Base-by-base conservation (phyloP, 1,140 invertebrate species). In the Chrysopa pallens region DNA sequence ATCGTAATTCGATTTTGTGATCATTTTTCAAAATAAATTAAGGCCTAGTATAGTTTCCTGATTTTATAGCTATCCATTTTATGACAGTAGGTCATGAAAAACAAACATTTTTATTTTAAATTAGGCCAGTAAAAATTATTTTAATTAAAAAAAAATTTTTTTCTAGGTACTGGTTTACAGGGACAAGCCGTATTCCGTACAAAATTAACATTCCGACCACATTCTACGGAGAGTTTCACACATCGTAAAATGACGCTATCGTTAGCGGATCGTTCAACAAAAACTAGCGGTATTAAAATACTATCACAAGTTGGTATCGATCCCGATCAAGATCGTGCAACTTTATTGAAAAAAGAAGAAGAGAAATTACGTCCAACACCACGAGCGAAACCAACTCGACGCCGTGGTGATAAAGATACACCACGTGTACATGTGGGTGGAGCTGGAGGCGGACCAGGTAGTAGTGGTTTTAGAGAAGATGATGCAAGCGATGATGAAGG, bases 191-290 rank as follows among this genome's bases (percentile, higher is more conserved):
- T 98, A 5, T 98, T 98, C 60, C 72, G 85, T 37, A 96, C 91
- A 1, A 98, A 98, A 61, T 66, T 98, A 0, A 90, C 89, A 1
- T 98, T 98, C 77, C 72, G 94, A 43, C 92, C 93, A 1, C 90
- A 96, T 59, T 98, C 93, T 1, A 98, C 94, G 0, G 94, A 98
- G 54, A 95, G 90, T 2, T 94, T 96, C 62, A 98, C 94, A 2
- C 94, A 98, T 66, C 76, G 92, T 46, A 98, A 99, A 71, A 95
- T 99, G 82, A 98, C 94, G 1, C 72, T 97, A 61, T 97, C 91
- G 0, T 66, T 98, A 38, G 95, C 94, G 5, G 95, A 98, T 60
- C 73, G 94, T 8, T 94, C 89, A n/a, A 86, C 85, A 42, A 98
- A 98, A 61, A 85, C 89, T 8, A 82, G 85, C 12, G 93, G 94